Base-by-base conservation (phyloP, 2,113 vertebrate genomes). In the Pterophyllum scalare region DNA sequence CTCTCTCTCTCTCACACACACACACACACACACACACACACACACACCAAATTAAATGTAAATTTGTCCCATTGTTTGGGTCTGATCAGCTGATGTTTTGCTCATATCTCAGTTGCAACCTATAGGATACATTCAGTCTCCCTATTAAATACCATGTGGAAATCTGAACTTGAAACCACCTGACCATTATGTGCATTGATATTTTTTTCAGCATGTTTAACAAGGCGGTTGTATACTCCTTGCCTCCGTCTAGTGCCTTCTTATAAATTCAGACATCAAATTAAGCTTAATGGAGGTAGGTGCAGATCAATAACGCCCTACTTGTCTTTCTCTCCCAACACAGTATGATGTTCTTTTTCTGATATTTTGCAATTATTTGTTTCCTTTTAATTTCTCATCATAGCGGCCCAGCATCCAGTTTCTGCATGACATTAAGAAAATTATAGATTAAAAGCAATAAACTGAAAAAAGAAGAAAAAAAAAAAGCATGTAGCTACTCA, bases 401-500 rank as follows among this genome's bases (percentile, higher is more conserved):
- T 46, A 14, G 4, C 72, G 49, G 20, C 20, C 43, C 38, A 19
- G 52, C 56, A 49, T 60, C 59, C 59, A 54, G n/a, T 26, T 24
- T 82, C 58, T 58, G 38, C 14, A 31, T 43, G 8, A 26, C 26
- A 67, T 83, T 54, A 86, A 70, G 35, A 49, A 86, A 35, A 85
- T 72, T 54, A 56, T 15, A 81, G 13, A 77, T 64, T 52, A 86
- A 80, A 81, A 56, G 49, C 46, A 83, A 72, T 64, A 79, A 90
- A 81, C 26, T 20, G 31, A 52, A 0, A 76, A 40, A 33, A 81
- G 49, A 49, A 59, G 20, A 54, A 52, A 0, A 76, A 40, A 33
- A 80, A 56, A 49, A 59, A 79, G 78, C 80, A 85, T 86, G 86
- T 81, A 84, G 86, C 82, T 31, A 87, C 88, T 93, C 82, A 67